These are phyloP conservation scores for Pangasius djambal DNA, from an alignment of 2,797 vertebrate genomes.

Conservation along the genomic window DNA sequence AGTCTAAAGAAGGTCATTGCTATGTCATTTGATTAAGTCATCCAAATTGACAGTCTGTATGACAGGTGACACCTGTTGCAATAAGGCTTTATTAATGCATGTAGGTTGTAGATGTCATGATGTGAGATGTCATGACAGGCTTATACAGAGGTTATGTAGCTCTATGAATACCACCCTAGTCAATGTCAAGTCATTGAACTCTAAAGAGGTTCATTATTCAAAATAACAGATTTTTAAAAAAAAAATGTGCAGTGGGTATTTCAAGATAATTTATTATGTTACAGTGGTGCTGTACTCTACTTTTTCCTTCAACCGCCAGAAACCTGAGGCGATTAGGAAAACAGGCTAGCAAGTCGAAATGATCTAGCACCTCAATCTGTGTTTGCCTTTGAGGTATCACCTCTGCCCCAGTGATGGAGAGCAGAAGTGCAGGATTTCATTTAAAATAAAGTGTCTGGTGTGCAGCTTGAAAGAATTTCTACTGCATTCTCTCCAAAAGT, in stretches of 20 bases:
- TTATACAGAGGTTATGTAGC: background rate
- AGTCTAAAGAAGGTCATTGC: background rate
- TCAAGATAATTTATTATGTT: background rate
- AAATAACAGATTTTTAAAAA: background rate
- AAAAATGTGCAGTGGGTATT: background rate
- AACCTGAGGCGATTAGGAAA: constrained; percentile 5
- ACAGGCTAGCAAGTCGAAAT: background rate
- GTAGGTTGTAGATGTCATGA: background rate
- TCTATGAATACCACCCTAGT: background rate
- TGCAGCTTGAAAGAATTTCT: constrained; percentile 11
- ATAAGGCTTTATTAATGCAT: background rate
- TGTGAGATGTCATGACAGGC: background rate
- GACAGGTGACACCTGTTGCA: background rate
- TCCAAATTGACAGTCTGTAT: background rate
- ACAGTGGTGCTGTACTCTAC: constrained; percentile 5
- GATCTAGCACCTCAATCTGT: constrained; percentile 32
- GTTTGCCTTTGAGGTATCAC: constrained; percentile 22
- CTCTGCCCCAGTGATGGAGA: constrained; percentile 26
- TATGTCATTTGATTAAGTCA: background rate
- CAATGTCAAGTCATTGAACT: background rate
- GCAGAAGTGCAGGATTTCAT: constrained; percentile 10
- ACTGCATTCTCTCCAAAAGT: background rate
- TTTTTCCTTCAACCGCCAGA: background rate
- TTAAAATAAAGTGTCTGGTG: constrained; percentile 1
- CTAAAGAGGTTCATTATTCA: background rate